Conservation (phyloP, 1,140 invertebrate genomes). For the Anadara kagoshimensis region DNA sequence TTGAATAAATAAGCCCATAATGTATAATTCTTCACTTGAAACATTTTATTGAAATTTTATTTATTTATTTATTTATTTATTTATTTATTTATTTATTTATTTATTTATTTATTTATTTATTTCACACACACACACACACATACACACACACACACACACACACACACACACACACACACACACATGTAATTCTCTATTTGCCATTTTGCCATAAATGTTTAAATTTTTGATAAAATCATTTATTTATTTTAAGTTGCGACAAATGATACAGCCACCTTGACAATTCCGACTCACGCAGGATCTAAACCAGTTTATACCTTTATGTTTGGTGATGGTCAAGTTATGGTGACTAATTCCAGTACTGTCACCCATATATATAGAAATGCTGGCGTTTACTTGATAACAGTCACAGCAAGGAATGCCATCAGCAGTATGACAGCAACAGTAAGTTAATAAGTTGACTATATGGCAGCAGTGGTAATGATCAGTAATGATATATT, state of each 20-base stretch:
- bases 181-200: too few relatives aligned
- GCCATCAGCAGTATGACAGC: conserved; percentile 22
- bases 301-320: conserved; percentile 34
- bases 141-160: too few relatives aligned
- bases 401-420: conserved; percentile 39
- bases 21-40: too few relatives aligned
- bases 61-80: too few relatives aligned
- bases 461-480: too few relatives aligned
- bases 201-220: neutral
- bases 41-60: too few relatives aligned
- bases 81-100: too few relatives aligned
- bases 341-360: conserved; percentile 1
- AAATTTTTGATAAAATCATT: neutral
- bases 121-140: too few relatives aligned
- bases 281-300: conserved; percentile 34
- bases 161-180: too few relatives aligned
- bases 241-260: conserved; percentile 35
- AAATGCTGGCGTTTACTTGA: conserved; percentile 37
- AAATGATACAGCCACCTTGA: conserved; percentile 21
- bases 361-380: conserved; percentile 23
- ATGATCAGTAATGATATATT: too few relatives aligned
- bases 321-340: conserved; percentile 42
- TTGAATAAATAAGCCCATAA: too few relatives aligned
- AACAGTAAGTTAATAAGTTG: neutral
- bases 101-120: too few relatives aligned